Conservation (phyloP, 2,797 vertebrate genomes). For the Myotis pilosus region DNA sequence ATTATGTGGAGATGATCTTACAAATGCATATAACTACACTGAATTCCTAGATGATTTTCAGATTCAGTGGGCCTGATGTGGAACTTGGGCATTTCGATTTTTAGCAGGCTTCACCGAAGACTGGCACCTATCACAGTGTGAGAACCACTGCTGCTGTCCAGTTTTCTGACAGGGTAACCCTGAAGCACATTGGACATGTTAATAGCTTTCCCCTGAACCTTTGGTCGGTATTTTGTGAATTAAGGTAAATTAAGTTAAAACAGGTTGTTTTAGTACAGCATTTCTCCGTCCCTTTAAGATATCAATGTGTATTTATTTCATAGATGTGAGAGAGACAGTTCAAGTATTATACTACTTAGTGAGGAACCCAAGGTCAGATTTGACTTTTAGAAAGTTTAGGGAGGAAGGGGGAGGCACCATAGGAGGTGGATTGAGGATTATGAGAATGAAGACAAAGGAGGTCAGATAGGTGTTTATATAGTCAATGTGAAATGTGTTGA, state of each 20-base stretch:
- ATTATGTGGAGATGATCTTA: neutral
- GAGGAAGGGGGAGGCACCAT: neutral
- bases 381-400: neutral
- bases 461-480: neutral
- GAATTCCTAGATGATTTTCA: neutral
- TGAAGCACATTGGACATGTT: neutral
- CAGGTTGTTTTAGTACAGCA: neutral
- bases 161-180: neutral
- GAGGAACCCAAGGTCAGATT: neutral
- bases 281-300: neutral
- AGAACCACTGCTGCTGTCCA: neutral
- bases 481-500: neutral
- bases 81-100: slow-evolving; percentile 13
- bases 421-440: neutral
- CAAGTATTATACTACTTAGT: neutral
- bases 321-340: neutral
- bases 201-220: slow-evolving; percentile 5
- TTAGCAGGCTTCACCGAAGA: neutral
- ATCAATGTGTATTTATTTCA: slow-evolving; percentile 33
- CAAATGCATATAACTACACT: neutral
- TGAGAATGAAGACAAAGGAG: neutral
- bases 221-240: neutral
- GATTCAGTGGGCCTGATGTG: neutral
- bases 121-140: neutral
- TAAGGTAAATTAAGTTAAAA: slow-evolving; percentile 24